Conservation (phyloP, 2,888 invertebrate species). For the Epinotia demarniana region DNA sequence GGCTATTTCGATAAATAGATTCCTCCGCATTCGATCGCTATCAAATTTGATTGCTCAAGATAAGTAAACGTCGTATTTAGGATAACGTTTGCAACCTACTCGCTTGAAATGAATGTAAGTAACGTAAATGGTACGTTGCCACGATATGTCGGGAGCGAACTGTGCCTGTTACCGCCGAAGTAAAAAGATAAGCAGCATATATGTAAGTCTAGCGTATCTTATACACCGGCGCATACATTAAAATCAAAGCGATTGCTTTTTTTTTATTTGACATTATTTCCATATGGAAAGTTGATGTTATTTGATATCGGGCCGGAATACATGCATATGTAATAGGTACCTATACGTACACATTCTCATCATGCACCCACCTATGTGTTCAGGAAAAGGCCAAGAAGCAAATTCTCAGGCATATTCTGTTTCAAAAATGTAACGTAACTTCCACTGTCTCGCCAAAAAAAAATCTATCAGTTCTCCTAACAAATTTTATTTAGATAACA, state of each 20-base stretch:
- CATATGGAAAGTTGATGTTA: not conserved
- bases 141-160: constrained; percentile 27
- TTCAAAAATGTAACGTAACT: not conserved
- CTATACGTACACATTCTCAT: not conserved
- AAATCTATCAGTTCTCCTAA: too few relatives aligned
- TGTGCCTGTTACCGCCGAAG: constrained; percentile 34
- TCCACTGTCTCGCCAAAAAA: not conserved
- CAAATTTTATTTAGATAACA: too few relatives aligned
- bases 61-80: constrained; percentile 44
- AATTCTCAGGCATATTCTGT: constrained; percentile 26
- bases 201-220: not conserved
- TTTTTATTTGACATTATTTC: not conserved
- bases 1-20: constrained; percentile 73
- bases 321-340: constrained; percentile 13
- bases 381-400: constrained; percentile 20
- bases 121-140: constrained; percentile 29
- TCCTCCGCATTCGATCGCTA: constrained; percentile 76
- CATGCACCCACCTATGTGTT: not conserved
- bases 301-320: constrained; percentile 14
- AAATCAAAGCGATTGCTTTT: not conserved
- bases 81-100: constrained; percentile 38
- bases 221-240: not conserved
- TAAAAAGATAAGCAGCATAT: not conserved
- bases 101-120: constrained; percentile 35
- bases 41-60: constrained; percentile 72